These are phyloP conservation scores for Hozukius guyotensis DNA, from an alignment of 2,797 vertebrate species.

Conservation along the genomic window DNA sequence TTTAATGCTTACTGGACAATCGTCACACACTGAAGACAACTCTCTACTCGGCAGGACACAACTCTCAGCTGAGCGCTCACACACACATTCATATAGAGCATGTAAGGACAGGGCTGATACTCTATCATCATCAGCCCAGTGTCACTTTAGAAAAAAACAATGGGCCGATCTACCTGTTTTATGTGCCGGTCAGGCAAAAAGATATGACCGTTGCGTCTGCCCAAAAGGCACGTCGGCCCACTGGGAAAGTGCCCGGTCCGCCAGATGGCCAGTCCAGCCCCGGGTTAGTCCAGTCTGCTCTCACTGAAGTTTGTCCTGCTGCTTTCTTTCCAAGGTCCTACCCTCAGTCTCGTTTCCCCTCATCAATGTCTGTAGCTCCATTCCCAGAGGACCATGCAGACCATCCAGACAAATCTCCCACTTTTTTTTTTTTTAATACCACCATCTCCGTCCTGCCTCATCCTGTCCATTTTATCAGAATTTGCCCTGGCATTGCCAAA, in stretches of 20 bases:
- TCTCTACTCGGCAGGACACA: background rate
- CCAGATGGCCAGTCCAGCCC: background rate
- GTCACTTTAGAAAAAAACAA: background rate
- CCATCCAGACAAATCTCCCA: background rate
- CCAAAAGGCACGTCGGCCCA: background rate
- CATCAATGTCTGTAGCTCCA: conserved; percentile 22
- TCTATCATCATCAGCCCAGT: background rate
- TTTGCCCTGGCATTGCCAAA: conserved; percentile 46
- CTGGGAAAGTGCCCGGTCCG: background rate
- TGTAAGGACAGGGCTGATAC: background rate
- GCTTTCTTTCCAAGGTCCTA: background rate
- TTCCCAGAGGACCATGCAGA: conserved; percentile 1
- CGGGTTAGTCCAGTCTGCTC: background rate
- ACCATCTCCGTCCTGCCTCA: conserved; percentile 31
- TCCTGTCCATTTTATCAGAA: conserved; percentile 36
- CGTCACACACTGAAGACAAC: background rate
- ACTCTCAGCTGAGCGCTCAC: background rate
- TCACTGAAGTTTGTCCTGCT: conserved; percentile 15
- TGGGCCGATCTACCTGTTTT: background rate
- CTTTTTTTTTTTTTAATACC: conserved; percentile 12
- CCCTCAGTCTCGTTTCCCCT: conserved; percentile 12
- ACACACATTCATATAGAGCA: background rate
- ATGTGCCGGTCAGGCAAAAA: background rate
- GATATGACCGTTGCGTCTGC: background rate
- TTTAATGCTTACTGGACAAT: too few relatives aligned